Percentiles rank a stretch among this genome's conserved stretches.
These are phyloP conservation scores for Pelodytes ibericus DNA, from an alignment of 2,797 vertebrate genomes.

Conservation along the genomic window DNA sequence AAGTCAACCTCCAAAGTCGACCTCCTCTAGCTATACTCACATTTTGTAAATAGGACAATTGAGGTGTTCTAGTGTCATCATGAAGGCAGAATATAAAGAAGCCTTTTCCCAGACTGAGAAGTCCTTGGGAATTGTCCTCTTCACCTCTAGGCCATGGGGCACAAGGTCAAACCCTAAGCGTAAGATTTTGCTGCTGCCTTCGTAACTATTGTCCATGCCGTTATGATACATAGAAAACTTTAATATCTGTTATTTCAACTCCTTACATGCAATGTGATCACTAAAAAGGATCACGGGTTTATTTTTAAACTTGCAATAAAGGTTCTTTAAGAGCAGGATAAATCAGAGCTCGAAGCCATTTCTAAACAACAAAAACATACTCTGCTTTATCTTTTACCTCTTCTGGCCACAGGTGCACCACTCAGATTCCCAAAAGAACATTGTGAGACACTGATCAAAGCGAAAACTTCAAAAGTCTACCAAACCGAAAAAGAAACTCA, in stretches of 20 bases:
- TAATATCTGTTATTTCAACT: not conserved
- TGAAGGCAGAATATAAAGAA: too few relatives aligned
- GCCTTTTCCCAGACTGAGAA: too few relatives aligned
- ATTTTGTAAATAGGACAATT: too few relatives aligned
- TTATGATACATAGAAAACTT: too few relatives aligned
- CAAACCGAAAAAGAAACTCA: constrained; percentile 29
- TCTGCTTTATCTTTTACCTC: not conserved
- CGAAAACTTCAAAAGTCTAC: constrained; percentile 39
- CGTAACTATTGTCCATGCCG: too few relatives aligned
- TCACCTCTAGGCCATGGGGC: too few relatives aligned
- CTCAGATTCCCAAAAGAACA: constrained; percentile 30
- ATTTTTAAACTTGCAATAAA: not conserved
- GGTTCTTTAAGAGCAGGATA: not conserved
- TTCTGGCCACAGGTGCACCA: constrained; percentile 36
- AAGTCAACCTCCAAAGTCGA: too few relatives aligned
- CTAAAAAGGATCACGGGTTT: not conserved
- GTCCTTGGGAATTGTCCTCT: too few relatives aligned
- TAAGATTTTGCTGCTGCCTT: too few relatives aligned
- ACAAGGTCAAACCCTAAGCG: too few relatives aligned
- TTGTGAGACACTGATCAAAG: constrained; percentile 29
- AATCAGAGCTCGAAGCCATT: not conserved
- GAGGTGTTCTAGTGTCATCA: too few relatives aligned
- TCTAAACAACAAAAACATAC: not conserved
- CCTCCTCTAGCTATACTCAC: too few relatives aligned
- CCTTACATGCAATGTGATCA: not conserved